A percentile compares a stretch with the other conserved stretches of the same genome.
Conservation (phyloP, 2,888 invertebrate genomes). For the Netelia virgata region DNA sequence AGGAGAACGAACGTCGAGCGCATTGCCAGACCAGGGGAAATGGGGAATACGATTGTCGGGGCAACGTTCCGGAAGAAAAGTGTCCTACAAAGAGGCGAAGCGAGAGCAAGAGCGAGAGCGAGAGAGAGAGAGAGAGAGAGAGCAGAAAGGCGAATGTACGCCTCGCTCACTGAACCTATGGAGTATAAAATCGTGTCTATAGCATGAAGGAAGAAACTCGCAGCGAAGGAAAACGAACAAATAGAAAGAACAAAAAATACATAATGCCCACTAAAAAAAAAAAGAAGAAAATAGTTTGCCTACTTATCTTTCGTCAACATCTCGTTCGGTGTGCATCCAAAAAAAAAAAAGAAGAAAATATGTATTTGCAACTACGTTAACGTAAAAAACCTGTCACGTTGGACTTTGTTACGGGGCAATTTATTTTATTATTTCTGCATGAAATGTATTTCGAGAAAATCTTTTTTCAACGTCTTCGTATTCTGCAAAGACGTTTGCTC, state of each 20-base stretch:
- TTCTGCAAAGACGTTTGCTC: constrained; percentile 23
- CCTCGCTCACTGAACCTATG: constrained; percentile 46
- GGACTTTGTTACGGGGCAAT: constrained; percentile 48
- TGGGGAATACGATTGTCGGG: constrained; percentile 82
- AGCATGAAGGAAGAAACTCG: constrained; percentile 41
- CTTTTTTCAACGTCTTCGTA: constrained; percentile 41
- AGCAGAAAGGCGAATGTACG: constrained; percentile 54
- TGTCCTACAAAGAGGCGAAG: constrained; percentile 79
- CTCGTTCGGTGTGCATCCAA: background rate
- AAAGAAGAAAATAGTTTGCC: constrained; percentile 29
- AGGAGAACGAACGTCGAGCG: constrained; percentile 71
- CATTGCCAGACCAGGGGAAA: constrained; percentile 72
- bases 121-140: constrained; percentile 72
- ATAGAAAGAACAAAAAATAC: constrained; percentile 35
- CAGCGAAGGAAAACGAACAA: constrained; percentile 41
- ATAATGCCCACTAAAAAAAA: constrained; percentile 21
- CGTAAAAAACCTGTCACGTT: constrained; percentile 30
- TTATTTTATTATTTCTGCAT: constrained; percentile 15
- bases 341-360: background rate
- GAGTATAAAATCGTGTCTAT: constrained; percentile 46
- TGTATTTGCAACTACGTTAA: background rate
- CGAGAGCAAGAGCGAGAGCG: constrained; percentile 56
- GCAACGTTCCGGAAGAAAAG: constrained; percentile 83
- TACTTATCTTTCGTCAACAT: constrained; percentile 53
- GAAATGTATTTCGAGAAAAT: constrained; percentile 3